Conservation (phyloP, 2,113 vertebrate species). For the Rissa tridactyla region DNA sequence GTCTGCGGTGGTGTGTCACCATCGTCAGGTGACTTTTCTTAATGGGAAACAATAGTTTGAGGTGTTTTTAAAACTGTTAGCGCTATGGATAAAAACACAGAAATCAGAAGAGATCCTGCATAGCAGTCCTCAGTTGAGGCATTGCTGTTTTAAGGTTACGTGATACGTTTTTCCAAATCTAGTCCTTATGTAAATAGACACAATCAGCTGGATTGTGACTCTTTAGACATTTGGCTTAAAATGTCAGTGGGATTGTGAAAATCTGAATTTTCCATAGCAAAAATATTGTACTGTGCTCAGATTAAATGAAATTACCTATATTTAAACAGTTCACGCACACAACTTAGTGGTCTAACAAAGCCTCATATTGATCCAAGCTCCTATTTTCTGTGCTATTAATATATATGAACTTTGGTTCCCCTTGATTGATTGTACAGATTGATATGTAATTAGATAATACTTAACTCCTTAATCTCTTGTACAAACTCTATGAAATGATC, state of each 20-base stretch:
- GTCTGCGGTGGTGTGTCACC: background rate
- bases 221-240: background rate
- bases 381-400: background rate
- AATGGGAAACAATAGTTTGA: background rate
- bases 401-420: background rate
- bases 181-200: background rate
- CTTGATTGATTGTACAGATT: background rate
- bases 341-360: background rate
- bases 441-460: background rate
- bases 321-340: background rate
- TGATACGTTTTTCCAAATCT: rapidly evolving
- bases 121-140: background rate
- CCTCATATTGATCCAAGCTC: background rate
- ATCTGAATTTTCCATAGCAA: background rate
- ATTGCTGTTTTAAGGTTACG: background rate
- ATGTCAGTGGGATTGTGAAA: background rate
- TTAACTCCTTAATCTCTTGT: background rate
- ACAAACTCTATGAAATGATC: background rate
- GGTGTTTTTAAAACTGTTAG: background rate
- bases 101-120: background rate
- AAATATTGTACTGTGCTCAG: rapidly evolving
- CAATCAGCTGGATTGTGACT: background rate
- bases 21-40: background rate
- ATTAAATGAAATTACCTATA: rapidly evolving
- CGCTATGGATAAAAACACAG: background rate